Base-by-base conservation (phyloP, 2,797 vertebrate genomes). In the Ptychadena robeensis region DNA sequence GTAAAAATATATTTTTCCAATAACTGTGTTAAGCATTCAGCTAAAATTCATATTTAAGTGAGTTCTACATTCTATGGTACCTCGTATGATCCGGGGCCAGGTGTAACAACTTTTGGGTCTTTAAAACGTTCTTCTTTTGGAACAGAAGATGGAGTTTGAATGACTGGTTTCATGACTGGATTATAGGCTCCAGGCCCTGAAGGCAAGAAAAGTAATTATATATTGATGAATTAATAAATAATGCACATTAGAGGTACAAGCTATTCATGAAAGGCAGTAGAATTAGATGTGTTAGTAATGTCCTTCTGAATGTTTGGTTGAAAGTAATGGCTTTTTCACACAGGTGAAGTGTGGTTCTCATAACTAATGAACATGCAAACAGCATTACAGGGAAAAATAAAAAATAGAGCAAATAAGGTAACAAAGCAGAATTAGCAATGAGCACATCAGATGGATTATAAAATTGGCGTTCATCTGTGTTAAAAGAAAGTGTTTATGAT, bases 41-140 rank as follows among this genome's bases (percentile, higher is more conserved):
- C 14, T 18, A 15, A 44, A 44, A 44, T 44, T 12, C 40, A 44
- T 44, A 44, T 14, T 18, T 15, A n/a, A 44, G 11, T 76, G 28
- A 76, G 18, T 76, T 8, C 9, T 22, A 18, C 22, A 12, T n/a
- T 53, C 14, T 67, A 31, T 34, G 85, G 85, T 86, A 91, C 89
- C 88, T 90, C 86, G 40, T 91, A 90, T 0, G 67, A 64, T 6
- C 85, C 85, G 67, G 89, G 88, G 3, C 88, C 91, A 72, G 87
- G 90, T 74, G 79, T 81, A 12, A 25, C 31, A 22, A 85, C 81
- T 35, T 40, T 83, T 37, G 27, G 4, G 3, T 88, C 78, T 85
- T 89, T 83, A 87, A 90, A 90, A 72, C 85, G 77, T 1, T 88
- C 74, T 28, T 85, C 35, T 78, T 78, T 18, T 61, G 87, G 87